Conservation (phyloP, 2,888 invertebrate species). For the Andrena marginata region DNA sequence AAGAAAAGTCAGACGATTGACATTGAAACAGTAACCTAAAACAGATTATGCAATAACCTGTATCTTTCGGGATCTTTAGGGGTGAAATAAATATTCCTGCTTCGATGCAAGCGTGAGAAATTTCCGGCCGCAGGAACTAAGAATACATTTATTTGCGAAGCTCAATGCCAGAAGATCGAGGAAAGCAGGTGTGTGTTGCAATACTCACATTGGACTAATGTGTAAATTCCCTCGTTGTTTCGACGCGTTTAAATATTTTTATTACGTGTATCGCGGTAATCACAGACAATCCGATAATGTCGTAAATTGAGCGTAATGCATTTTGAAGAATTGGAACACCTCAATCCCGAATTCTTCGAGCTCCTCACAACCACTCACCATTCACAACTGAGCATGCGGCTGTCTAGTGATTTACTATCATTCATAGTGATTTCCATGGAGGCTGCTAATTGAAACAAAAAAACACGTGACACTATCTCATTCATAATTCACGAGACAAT, state of each 20-base stretch:
- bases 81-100: background rate
- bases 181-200: background rate
- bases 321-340: slow-evolving; percentile 74
- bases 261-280: background rate
- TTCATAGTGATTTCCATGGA: slow-evolving; percentile 8
- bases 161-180: background rate
- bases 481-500: background rate
- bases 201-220: background rate
- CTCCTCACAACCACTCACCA: slow-evolving; percentile 7
- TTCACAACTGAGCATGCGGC: background rate
- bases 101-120: background rate
- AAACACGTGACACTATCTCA: background rate
- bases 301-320: slow-evolving; percentile 13
- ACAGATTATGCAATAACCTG: slow-evolving; percentile 59
- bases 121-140: background rate
- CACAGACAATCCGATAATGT: background rate
- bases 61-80: background rate
- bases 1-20: background rate
- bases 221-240: background rate
- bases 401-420: background rate
- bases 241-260: background rate
- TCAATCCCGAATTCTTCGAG: slow-evolving; percentile 72
- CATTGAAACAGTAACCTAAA: slow-evolving; percentile 43
- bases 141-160: background rate
- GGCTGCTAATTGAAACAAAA: background rate